Evolutionary conservation across 2,113 vertebrate species (phyloP).

Genomic region (Urocolius indicus): DNA sequence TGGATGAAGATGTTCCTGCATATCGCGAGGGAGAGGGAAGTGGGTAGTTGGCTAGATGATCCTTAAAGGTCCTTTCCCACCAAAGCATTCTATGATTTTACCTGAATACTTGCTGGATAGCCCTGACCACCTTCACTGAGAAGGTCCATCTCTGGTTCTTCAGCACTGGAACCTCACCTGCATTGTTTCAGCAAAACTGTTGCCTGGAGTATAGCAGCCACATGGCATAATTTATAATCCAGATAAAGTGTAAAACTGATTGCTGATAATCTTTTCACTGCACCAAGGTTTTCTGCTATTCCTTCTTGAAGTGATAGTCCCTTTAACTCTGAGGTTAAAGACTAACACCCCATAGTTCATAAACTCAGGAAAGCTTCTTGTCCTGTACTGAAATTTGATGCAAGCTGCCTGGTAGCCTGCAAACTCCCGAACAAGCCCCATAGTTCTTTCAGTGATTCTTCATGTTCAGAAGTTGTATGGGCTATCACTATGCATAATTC

Average conservation of each 20-base stretch:
- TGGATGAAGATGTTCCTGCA: not conserved
- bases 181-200: not conserved
- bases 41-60: not conserved
- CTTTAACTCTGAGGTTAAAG: not conserved
- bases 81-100: not conserved
- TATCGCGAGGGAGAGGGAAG: fast-evolving
- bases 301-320: not conserved
- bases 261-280: not conserved
- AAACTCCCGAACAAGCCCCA: not conserved
- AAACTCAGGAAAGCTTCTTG: not conserved
- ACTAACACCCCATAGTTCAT: not conserved
- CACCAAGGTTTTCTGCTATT: not conserved
- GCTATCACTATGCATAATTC: not conserved
- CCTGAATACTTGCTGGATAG: not conserved
- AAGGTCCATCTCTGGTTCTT: not conserved
- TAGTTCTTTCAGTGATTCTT: not conserved
- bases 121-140: not conserved
- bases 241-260: not conserved
- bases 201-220: not conserved
- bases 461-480: not conserved
- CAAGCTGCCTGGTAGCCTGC: not conserved
- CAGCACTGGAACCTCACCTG: not conserved
- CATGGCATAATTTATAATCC: not conserved
- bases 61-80: not conserved
- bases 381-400: not conserved